Conservation (phyloP, 2,888 invertebrate species). For the Drosophila mulleri region DNA sequence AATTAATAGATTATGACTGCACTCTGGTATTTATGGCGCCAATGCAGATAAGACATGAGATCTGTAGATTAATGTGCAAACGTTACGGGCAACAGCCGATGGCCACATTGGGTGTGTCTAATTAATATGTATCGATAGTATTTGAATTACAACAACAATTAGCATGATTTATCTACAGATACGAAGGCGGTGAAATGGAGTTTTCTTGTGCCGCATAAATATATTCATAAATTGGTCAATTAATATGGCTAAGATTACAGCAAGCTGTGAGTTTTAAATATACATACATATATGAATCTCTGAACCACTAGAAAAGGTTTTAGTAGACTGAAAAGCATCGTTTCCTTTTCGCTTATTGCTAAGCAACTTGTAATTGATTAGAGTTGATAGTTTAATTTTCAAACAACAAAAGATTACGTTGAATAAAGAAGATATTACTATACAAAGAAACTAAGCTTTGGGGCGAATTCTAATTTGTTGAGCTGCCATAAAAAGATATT, state of each 20-base stretch:
- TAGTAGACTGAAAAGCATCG: no score
- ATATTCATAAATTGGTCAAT: slow-evolving; percentile 69
- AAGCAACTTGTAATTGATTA: background rate
- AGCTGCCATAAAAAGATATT: background rate
- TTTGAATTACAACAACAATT: slow-evolving; percentile 78
- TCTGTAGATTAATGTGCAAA: slow-evolving; percentile 68
- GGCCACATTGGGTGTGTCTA: slow-evolving; percentile 65
- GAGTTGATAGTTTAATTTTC: background rate
- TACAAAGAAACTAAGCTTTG: background rate
- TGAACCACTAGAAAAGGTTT: background rate
- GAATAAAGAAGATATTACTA: background rate
- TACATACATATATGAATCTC: background rate
- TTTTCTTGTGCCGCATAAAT: slow-evolving; percentile 45
- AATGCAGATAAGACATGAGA: slow-evolving; percentile 67
- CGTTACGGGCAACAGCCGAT: slow-evolving; percentile 34
- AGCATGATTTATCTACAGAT: slow-evolving; percentile 71
- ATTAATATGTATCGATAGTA: slow-evolving; percentile 78
- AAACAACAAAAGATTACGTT: background rate
- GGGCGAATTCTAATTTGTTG: background rate
- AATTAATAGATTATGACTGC: slow-evolving; percentile 77
- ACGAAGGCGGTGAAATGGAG: slow-evolving; percentile 63
- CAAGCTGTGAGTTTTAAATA: slow-evolving; percentile 3
- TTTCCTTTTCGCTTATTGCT: background rate
- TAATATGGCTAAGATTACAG: slow-evolving; percentile 58
- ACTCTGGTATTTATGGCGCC: slow-evolving; percentile 73